phyloP scores from a whole-genome alignment of 2,113 vertebrate species.

The Epinephelus moara region DNA sequence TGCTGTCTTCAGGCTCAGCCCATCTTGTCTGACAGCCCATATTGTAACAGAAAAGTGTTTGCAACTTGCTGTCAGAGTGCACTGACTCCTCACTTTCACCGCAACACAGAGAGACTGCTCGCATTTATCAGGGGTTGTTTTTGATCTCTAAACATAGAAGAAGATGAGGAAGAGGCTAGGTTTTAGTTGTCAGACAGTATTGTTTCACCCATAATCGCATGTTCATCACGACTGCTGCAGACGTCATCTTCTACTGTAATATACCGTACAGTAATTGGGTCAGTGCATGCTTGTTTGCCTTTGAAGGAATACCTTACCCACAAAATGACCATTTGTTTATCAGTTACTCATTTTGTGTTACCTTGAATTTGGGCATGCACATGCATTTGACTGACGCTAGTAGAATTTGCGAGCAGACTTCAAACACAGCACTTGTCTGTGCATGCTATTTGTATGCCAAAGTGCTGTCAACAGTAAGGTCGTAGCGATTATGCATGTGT shows the following conservation, averaged over 20 bases:
- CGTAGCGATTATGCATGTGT: no score
- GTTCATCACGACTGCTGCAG: neutral
- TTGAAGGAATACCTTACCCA: no score
- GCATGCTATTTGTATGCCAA: no score
- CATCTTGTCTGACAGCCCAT: conserved; percentile 22
- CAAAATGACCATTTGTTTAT: no score
- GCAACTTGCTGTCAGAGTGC: conserved; percentile 25
- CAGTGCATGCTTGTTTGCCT: no score
- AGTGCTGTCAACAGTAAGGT: no score
- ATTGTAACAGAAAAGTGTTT: conserved; percentile 31
- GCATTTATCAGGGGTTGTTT: neutral
- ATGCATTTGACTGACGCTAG: no score
- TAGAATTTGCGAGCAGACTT: no score
- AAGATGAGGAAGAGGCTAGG: neutral
- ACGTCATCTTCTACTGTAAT: neutral
- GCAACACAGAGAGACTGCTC: conserved; percentile 1
- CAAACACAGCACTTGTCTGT: no score
- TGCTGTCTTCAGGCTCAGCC: conserved; percentile 12
- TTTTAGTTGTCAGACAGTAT: neutral
- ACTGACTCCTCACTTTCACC: conserved; percentile 20
- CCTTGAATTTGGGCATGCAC: no score
- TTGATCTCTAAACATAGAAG: neutral
- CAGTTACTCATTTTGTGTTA: no score
- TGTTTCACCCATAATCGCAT: neutral
- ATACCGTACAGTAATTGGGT: no score